phyloP scores from a whole-genome alignment of 2,797 vertebrate genomes.

The Falco cherrug region DNA sequence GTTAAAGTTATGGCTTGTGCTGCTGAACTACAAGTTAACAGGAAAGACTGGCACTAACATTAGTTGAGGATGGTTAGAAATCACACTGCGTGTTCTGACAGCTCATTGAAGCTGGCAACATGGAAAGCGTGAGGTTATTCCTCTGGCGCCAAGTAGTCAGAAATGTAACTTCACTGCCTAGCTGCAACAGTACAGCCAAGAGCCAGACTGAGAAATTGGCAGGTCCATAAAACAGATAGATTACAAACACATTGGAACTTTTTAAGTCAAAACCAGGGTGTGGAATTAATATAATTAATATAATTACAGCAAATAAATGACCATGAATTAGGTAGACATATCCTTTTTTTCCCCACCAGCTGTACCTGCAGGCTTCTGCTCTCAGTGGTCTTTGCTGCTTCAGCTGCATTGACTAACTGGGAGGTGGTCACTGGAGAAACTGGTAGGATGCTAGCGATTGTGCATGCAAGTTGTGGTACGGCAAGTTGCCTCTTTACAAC shows the following conservation, averaged over 20 bases:
- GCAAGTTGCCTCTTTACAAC: background rate
- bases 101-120: background rate
- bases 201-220: accelerated
- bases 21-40: background rate
- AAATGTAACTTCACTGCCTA: background rate
- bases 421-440: background rate
- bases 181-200: background rate
- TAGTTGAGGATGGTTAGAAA: background rate
- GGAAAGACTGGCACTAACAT: background rate
- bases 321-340: background rate
- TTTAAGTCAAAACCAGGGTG: background rate
- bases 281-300: background rate
- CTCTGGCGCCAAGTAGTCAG: background rate
- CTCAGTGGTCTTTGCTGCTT: background rate
- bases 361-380: background rate
- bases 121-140: background rate
- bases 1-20: background rate
- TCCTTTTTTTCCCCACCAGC: background rate
- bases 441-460: background rate
- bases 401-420: background rate
- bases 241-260: background rate
- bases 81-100: accelerated
- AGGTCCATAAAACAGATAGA: background rate
- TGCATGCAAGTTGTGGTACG: too few species aligned
- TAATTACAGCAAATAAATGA: background rate